phyloP scores from a whole-genome alignment of 1,140 invertebrate species.

The Drosophila nebulosa region DNA sequence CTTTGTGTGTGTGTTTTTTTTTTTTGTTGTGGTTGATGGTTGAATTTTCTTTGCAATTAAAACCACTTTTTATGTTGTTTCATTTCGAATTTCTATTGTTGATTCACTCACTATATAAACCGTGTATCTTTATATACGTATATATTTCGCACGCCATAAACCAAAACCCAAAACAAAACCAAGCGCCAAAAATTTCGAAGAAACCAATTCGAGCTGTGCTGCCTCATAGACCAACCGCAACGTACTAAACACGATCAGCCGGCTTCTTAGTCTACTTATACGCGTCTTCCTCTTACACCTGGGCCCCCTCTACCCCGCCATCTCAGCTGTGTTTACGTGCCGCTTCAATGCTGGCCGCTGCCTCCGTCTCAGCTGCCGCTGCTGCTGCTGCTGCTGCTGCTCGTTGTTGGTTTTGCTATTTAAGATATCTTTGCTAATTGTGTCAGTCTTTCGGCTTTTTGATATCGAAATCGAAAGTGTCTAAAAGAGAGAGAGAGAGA shows the following conservation, averaged over 20 bases:
- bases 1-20: too few species aligned
- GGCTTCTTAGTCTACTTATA: conserved; percentile 78
- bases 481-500: conserved; percentile 49
- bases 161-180: conserved; percentile 2
- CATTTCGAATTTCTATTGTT: conserved; percentile 52
- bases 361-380: background rate
- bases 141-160: conserved; percentile 34
- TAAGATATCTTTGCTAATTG: conserved; percentile 61
- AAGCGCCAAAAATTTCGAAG: conserved; percentile 9
- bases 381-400: background rate
- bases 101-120: background rate
- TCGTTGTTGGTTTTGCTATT: conserved; percentile 55
- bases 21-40: background rate
- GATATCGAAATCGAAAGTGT: conserved; percentile 61
- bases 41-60: conserved; percentile 44
- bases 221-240: conserved; percentile 65
- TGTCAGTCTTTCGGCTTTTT: background rate
- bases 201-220: conserved; percentile 32
- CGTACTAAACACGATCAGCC: conserved; percentile 71
- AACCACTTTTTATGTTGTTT: conserved; percentile 39
- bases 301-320: background rate
- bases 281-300: background rate
- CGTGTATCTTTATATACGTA: background rate
- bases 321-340: background rate
- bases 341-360: background rate